Evolutionary conservation across 2,113 vertebrate species (phyloP).

Genomic region (Saguinus imperator): DNA sequence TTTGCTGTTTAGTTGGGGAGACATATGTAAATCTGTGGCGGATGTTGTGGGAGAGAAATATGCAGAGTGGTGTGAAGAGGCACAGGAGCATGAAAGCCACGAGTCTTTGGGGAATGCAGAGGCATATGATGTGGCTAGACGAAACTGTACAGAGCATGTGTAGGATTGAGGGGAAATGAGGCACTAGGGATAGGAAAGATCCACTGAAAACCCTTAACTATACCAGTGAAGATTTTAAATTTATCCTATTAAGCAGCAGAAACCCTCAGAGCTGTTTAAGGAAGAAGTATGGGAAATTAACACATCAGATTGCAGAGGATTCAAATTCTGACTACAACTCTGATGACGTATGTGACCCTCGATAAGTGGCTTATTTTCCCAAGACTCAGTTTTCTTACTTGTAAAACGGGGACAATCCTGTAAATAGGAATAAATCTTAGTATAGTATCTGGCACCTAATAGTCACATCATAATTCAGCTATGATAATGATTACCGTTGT

Average conservation of each 20-base stretch:
- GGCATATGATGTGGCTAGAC: neutral
- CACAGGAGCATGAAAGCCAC: neutral
- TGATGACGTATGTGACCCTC: neutral
- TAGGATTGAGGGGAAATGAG: neutral
- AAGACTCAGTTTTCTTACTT: neutral
- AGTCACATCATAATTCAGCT: neutral
- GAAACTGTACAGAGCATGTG: neutral
- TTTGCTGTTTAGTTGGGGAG: neutral
- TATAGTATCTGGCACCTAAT: neutral
- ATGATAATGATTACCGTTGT: neutral
- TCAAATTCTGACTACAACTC: neutral
- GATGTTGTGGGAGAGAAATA: neutral
- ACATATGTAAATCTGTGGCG: neutral
- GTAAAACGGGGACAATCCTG: neutral
- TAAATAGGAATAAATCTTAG: neutral
- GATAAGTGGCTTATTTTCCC: neutral
- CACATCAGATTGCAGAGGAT: accelerated
- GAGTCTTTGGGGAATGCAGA: neutral
- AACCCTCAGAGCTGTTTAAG: neutral
- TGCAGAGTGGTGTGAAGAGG: neutral
- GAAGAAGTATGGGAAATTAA: neutral
- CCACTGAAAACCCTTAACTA: neutral
- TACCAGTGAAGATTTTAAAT: accelerated
- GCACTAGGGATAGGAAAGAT: neutral
- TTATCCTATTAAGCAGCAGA: neutral